A percentile compares a stretch with the other conserved stretches of the same genome.
phyloP scores from a whole-genome alignment of 2,113 vertebrate genomes.

The Vimba vimba region DNA sequence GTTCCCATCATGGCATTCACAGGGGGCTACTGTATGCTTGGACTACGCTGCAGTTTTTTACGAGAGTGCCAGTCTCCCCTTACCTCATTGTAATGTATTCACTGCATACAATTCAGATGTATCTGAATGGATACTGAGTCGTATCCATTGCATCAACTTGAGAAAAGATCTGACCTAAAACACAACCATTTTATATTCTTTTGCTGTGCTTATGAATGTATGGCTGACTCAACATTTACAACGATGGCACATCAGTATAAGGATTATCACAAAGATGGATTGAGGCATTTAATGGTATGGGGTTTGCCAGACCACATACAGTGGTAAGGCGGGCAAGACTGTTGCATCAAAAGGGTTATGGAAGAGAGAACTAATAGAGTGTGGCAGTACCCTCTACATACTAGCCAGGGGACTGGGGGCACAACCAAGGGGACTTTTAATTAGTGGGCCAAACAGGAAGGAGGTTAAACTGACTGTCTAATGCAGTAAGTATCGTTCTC shows the following conservation, averaged over 20 bases:
- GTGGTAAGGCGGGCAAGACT: conserved; percentile 9
- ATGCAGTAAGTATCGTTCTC: conserved; percentile 1
- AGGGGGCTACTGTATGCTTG: neutral
- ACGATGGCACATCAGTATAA: neutral
- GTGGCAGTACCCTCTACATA: conserved; percentile 52
- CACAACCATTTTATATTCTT: neutral
- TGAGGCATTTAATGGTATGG: conserved; percentile 35
- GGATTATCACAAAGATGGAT: conserved; percentile 45
- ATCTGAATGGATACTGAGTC: neutral
- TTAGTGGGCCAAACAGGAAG: conserved; percentile 24
- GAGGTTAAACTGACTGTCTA: conserved; percentile 30
- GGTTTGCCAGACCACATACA: conserved; percentile 28
- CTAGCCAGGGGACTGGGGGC: conserved; percentile 30
- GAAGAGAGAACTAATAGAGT: conserved; percentile 53
- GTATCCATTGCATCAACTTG: neutral
- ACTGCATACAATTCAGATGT: neutral
- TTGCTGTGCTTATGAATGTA: neutral
- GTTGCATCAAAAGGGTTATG: conserved; percentile 55
- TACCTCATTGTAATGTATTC: neutral
- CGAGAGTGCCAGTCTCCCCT: neutral
- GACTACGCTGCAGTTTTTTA: neutral
- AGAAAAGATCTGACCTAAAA: neutral
- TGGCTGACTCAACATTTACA: neutral
- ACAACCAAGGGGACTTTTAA: conserved; percentile 44
- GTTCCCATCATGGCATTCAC: conserved; percentile 14